A percentile compares a stretch with the other conserved stretches of the same genome.
Evolutionary conservation across 2,888 invertebrate species (phyloP).

Genomic region (Eumerus sabulonum): DNA sequence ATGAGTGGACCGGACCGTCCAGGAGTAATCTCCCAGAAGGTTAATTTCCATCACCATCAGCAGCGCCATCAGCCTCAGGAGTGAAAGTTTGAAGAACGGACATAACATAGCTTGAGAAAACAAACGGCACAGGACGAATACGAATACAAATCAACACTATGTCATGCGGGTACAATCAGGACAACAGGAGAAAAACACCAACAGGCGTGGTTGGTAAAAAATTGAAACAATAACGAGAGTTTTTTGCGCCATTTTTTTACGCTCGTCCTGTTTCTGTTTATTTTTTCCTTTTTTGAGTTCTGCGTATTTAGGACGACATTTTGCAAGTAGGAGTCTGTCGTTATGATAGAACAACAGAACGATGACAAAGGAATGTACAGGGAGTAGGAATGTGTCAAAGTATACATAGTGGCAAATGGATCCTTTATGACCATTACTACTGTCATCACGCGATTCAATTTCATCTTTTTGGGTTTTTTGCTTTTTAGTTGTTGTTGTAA

Average conservation of each 20-base stretch:
- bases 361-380: conserved; percentile 21
- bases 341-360: conserved; percentile 45
- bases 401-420: conserved; percentile 52
- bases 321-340: conserved; percentile 44
- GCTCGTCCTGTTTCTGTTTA: conserved; percentile 17
- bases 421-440: conserved; percentile 54
- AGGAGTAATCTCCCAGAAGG: conserved; percentile 47
- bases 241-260: conserved; percentile 18
- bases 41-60: conserved; percentile 65
- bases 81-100: no score
- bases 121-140: neutral
- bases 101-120: conserved; percentile 33
- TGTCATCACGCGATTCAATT: conserved; percentile 43
- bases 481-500: conserved; percentile 2
- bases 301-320: conserved; percentile 51
- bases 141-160: neutral
- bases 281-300: neutral
- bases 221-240: conserved; percentile 28
- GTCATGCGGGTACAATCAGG: conserved; percentile 22
- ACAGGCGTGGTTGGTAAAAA: neutral
- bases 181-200: conserved; percentile 5
- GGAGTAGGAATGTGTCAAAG: conserved; percentile 51
- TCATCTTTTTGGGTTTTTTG: conserved; percentile 42
- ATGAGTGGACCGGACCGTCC: conserved; percentile 24
- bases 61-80: conserved; percentile 27